phyloP scores from a whole-genome alignment of 2,113 vertebrate genomes.

The Gallinago paraguaiae region DNA sequence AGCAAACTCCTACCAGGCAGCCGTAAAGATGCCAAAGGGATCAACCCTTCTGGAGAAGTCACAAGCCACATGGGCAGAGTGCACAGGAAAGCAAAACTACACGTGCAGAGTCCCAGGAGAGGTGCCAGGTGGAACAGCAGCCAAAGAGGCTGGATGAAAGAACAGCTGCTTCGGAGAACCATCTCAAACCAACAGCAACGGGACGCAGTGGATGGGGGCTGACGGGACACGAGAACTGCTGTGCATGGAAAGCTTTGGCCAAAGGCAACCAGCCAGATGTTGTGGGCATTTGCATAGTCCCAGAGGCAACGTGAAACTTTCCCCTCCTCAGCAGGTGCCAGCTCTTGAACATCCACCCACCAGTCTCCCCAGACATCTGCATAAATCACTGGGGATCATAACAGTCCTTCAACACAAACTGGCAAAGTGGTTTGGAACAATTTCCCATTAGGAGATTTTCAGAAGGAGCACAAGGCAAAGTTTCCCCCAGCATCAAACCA shows the following conservation, averaged over 20 bases:
- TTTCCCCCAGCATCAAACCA: background rate
- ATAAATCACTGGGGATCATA: fast-evolving
- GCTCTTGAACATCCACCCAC: background rate
- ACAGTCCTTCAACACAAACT: background rate
- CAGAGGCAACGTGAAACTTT: background rate
- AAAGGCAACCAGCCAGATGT: background rate
- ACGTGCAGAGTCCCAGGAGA: background rate
- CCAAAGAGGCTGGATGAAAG: background rate
- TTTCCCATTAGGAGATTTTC: background rate
- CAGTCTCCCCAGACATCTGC: background rate
- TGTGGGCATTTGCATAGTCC: background rate
- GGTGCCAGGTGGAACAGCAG: background rate
- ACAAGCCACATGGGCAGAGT: background rate
- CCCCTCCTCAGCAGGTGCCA: background rate
- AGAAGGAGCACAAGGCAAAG: background rate
- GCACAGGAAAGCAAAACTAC: background rate
- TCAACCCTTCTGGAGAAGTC: background rate
- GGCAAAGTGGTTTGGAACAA: background rate
- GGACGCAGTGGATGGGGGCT: fast-evolving
- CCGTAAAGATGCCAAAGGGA: background rate
- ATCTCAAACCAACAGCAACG: fast-evolving
- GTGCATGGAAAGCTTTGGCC: fast-evolving
- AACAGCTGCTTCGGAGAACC: background rate
- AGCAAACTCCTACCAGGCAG: fast-evolving
- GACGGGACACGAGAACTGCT: fast-evolving